phyloP scores from a whole-genome alignment of 2,888 invertebrate species.

The Coecobrya sp. region DNA sequence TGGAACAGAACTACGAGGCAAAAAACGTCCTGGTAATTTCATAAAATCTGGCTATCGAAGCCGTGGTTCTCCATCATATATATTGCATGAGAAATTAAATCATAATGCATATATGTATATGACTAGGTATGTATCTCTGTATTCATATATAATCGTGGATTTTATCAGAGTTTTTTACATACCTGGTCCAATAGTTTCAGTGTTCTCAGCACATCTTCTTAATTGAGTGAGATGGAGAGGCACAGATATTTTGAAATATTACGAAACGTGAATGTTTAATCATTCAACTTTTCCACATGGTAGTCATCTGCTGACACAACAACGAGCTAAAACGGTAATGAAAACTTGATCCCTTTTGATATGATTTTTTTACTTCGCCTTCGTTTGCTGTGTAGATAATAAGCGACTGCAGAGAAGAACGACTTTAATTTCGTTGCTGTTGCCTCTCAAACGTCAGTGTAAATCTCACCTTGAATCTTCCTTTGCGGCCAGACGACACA shows the following conservation, averaged over 20 bases:
- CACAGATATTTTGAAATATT: slow-evolving; percentile 11
- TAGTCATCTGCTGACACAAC: slow-evolving; percentile 2
- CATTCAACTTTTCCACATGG: slow-evolving; percentile 34
- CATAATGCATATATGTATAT: too few species aligned
- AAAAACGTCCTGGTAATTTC: too few species aligned
- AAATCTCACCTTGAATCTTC: slow-evolving; percentile 12
- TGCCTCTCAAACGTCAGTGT: neutral
- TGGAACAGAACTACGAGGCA: too few species aligned
- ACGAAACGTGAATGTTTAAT: slow-evolving; percentile 31
- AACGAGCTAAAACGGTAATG: slow-evolving; percentile 21
- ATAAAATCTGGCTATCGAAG: too few species aligned
- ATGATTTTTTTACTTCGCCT: neutral
- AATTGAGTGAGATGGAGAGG: neutral
- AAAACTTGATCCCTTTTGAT: slow-evolving; percentile 3
- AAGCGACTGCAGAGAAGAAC: neutral
- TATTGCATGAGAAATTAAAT: too few species aligned
- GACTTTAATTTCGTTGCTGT: neutral
- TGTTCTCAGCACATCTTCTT: neutral
- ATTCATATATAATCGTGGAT: too few species aligned
- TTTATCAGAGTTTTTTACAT: too few species aligned
- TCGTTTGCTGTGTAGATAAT: neutral
- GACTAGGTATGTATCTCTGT: too few species aligned
- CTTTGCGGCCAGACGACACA: slow-evolving; percentile 4
- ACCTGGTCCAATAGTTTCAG: too few species aligned
- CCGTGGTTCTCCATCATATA: too few species aligned